Evolutionary conservation across 2,888 invertebrate genomes (phyloP).

Genomic region (Xestia rhomboidea): DNA sequence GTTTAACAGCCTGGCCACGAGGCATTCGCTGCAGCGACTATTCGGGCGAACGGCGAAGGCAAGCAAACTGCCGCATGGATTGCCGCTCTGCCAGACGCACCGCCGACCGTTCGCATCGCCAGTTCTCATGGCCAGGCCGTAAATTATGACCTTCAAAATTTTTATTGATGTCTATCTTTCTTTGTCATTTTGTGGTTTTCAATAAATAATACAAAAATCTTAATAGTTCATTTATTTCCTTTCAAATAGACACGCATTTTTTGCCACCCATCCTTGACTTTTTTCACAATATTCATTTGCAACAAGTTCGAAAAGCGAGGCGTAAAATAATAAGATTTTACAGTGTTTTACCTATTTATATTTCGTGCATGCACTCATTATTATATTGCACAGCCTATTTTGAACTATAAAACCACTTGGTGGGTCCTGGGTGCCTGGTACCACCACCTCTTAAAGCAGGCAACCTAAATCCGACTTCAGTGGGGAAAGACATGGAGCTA

Average conservation of each 20-base stretch:
- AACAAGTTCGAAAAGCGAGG: background rate
- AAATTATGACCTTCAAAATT: background rate
- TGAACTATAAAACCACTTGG: background rate
- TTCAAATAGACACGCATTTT: background rate
- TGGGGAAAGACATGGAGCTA: background rate
- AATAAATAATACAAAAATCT: constrained; percentile 34
- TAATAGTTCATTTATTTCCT: constrained; percentile 45
- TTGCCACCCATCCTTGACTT: background rate
- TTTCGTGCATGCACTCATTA: too few relatives aligned
- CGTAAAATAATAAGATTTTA: background rate
- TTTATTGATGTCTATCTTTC: background rate
- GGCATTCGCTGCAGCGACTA: too few relatives aligned
- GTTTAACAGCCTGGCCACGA: background rate
- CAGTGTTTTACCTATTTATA: background rate
- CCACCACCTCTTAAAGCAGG: background rate
- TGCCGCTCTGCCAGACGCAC: too few relatives aligned
- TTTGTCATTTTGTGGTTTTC: constrained; percentile 4
- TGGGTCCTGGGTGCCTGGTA: background rate
- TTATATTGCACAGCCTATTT: constrained; percentile 37
- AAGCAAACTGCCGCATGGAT: too few relatives aligned
- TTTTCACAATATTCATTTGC: background rate
- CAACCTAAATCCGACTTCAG: background rate
- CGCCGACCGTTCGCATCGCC: too few relatives aligned
- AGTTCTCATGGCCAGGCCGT: too few relatives aligned
- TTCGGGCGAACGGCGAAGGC: too few relatives aligned